Base-by-base conservation (phyloP, 92 coral and sea anemone species). In the Pocillopora grandis region DNA sequence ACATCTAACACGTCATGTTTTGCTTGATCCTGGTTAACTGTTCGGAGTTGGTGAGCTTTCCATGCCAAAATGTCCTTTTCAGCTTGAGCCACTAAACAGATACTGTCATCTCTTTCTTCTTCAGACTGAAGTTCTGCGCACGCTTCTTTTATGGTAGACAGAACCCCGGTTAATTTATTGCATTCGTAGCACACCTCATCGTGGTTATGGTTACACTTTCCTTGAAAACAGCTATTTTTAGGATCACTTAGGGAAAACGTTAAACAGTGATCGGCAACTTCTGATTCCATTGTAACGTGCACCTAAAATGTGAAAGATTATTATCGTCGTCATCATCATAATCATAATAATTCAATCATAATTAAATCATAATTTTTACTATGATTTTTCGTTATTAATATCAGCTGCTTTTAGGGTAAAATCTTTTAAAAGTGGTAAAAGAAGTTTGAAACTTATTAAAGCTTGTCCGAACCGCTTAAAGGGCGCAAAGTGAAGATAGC, bases 11-110 rank as follows among this genome's bases (percentile, higher is more conserved):
- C 86, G 10, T 72, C 78, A 73, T 13, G 20, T 82, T 75, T 72
- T 37, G 86, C 86, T 60, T 82, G 72, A 72, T 82, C 80, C 73
- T 82, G 86, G 65, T 82, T 72, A 16, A 82, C 86, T 61, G 80
- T 13, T 82, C 80, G 18, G 1, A 82, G 80, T 63, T 83, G 87
- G 20, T 65, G 87, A 11, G 80, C 80, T 83, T 83, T 83, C 80
- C 87, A 83, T 7, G 79, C 86, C 71, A 60, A 14, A 13, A 82
- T 37, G 33, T 71, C 86, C 8, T 71, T 21, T 48, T 72, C 62
- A 36, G 79, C 73, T n/a, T 61, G 31, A 27, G 31, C 31, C 31
- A 27, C 31, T 27, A 27, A 27, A 27, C 31, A 27, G 31, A 27
- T 27, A 27, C 31, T 27, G 80, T 83, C 80, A 35, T 83, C 87